Percentiles rank a stretch among this genome's conserved stretches.
phyloP scores from a whole-genome alignment of 2,797 vertebrate genomes.

The Acipenser oxyrinchus region DNA sequence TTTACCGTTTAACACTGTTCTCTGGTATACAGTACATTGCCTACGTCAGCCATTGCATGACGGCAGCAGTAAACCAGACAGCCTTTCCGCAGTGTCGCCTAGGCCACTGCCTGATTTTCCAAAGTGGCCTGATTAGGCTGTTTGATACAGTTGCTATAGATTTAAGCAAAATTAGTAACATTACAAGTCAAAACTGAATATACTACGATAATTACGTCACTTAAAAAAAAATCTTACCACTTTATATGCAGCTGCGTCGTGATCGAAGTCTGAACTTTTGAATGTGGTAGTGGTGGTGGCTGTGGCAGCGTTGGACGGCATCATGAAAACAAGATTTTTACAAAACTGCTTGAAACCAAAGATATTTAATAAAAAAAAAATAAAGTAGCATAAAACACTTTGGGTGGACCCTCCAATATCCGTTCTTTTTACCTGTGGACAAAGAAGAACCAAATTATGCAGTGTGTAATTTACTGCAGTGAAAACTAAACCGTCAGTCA shows the following conservation, averaged over 20 bases:
- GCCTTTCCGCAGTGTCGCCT: background rate
- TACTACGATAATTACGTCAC: too few relatives aligned
- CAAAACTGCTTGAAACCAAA: constrained; percentile 23
- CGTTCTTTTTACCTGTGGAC: constrained; percentile 47
- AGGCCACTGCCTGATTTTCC: too few relatives aligned
- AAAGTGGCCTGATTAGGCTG: too few relatives aligned
- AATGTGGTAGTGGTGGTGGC: constrained; percentile 51
- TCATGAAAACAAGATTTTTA: constrained; percentile 34
- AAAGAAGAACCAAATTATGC: constrained; percentile 16
- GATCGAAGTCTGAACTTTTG: constrained; percentile 52
- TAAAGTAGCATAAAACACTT: constrained; percentile 14
- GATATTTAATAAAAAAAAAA: constrained; percentile 17
- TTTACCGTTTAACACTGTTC: background rate
- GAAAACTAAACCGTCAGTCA: constrained; percentile 4
- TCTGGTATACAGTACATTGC: background rate
- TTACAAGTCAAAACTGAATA: too few relatives aligned
- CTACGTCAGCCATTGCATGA: too few relatives aligned
- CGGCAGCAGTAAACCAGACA: background rate
- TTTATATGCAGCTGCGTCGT: constrained; percentile 52
- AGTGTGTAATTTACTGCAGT: constrained; percentile 6
- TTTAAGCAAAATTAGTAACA: too few relatives aligned
- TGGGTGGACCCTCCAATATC: constrained; percentile 33
- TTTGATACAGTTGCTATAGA: too few relatives aligned
- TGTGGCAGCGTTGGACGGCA: constrained; percentile 66
- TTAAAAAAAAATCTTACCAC: constrained; percentile 48